Conservation (phyloP, 53 echinoderm and acorn worm species). For the Holothuria scabra region DNA sequence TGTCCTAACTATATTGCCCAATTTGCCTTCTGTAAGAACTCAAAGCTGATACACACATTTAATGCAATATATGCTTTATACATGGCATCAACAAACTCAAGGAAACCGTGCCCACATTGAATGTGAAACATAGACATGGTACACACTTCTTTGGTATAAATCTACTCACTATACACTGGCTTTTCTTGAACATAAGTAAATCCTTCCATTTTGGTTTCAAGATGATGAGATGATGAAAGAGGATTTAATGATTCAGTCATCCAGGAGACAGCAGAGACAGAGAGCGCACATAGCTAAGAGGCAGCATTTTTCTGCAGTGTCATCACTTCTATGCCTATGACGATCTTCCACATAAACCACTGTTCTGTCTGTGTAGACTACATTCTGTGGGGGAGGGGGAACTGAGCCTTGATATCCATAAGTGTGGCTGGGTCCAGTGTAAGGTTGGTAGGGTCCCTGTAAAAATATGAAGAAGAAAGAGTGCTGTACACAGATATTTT, state of each 20-base stretch:
- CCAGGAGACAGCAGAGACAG: slow-evolving; percentile 73
- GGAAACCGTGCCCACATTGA: too few relatives aligned
- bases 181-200: too few relatives aligned
- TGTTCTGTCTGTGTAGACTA: slow-evolving; percentile 47
- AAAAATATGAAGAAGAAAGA: background rate
- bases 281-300: slow-evolving; percentile 71
- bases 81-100: too few relatives aligned
- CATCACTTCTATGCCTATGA: slow-evolving; percentile 35
- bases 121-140: too few relatives aligned
- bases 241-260: slow-evolving; percentile 24
- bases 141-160: too few relatives aligned
- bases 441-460: slow-evolving; percentile 46
- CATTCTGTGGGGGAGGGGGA: slow-evolving; percentile 43
- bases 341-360: slow-evolving; percentile 57
- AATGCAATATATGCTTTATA: too few relatives aligned
- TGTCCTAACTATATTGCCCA: too few relatives aligned
- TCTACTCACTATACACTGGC: too few relatives aligned
- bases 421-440: slow-evolving; percentile 9
- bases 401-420: slow-evolving; percentile 35
- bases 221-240: background rate
- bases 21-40: too few relatives aligned
- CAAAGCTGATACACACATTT: too few relatives aligned
- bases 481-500: too few relatives aligned
- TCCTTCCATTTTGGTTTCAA: too few relatives aligned
- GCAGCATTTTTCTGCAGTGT: slow-evolving; percentile 65